Base-by-base conservation (phyloP, 2,113 vertebrate genomes). In the Apteryx mantelli region DNA sequence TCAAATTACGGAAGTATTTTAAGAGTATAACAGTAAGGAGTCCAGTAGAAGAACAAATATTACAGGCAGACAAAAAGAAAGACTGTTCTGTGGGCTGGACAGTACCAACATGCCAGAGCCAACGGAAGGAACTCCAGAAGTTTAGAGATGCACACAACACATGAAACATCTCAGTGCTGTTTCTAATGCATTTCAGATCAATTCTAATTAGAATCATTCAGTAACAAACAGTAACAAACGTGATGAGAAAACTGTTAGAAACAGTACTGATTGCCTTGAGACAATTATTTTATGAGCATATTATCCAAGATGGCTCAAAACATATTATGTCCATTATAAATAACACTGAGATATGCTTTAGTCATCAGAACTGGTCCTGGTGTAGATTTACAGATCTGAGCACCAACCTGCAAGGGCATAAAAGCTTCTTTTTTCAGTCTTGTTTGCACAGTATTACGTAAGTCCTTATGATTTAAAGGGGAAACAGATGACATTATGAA, bases 181-280 rank as follows among this genome's bases (percentile, higher is more conserved):
- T 88, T 86, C 78, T 91, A 93, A 89, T 89, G 77, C 15, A 44
- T 82, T 95, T 96, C 81, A 89, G 93, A 92, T 74, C 63, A 63
- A 65, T 30, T 66, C 40, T 95, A 80, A 92, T 85, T 80, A 44
- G 71, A 95, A 92, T 91, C 9, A 82, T 55, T 82, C 58, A 20
- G 44, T 65, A 91, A 80, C 34, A 81, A 81, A 88, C 60, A 81
- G 76, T 44, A 90, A 93, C 44, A 87, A 92, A 85, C 13, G 0
- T 50, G 71, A 88, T 82, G 63, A 93, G 82, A 93, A 93, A 92
- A 83, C 52, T 44, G 52, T 58, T 84, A 89, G 60, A 91, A 96
- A 91, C 44, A 56, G 52, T 61, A 73, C 44, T 70, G 86, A 76
- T 34, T 55, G 63, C 44, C 71, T 89, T 83, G 84, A 38, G 52